Conservation (phyloP, 2,113 vertebrate genomes). For the Narcine bancroftii region DNA sequence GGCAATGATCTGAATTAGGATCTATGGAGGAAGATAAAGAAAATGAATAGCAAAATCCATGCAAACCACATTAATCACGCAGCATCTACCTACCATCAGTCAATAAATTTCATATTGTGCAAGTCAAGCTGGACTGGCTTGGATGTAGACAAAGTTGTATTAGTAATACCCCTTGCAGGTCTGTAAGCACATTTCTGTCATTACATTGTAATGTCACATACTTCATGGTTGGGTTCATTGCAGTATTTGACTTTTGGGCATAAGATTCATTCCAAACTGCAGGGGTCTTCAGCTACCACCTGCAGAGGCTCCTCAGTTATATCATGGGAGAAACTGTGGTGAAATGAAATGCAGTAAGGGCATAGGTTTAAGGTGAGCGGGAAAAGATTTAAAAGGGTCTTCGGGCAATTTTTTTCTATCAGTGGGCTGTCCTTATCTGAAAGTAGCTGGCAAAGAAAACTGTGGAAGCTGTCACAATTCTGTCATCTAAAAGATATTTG, state of each 20-base stretch:
- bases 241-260: background rate
- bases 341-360: too few species aligned
- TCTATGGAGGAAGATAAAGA: background rate
- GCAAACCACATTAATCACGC: background rate
- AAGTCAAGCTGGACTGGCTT: background rate
- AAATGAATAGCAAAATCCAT: background rate
- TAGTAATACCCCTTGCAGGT: background rate
- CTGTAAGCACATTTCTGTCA: background rate
- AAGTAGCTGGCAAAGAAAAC: too few species aligned
- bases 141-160: background rate
- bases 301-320: too few species aligned
- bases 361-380: too few species aligned
- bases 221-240: background rate
- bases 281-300: background rate
- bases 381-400: too few species aligned
- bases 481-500: too few species aligned
- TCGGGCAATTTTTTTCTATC: too few species aligned
- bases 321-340: too few species aligned
- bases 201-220: background rate
- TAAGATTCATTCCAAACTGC: background rate
- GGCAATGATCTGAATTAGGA: background rate
- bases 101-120: background rate
- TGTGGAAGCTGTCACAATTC: too few species aligned
- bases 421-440: too few species aligned
- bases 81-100: background rate